These are phyloP conservation scores for Dendronephthya gigantea DNA, from an alignment of 64 coral and sea anemone genomes.

Conservation along the genomic window DNA sequence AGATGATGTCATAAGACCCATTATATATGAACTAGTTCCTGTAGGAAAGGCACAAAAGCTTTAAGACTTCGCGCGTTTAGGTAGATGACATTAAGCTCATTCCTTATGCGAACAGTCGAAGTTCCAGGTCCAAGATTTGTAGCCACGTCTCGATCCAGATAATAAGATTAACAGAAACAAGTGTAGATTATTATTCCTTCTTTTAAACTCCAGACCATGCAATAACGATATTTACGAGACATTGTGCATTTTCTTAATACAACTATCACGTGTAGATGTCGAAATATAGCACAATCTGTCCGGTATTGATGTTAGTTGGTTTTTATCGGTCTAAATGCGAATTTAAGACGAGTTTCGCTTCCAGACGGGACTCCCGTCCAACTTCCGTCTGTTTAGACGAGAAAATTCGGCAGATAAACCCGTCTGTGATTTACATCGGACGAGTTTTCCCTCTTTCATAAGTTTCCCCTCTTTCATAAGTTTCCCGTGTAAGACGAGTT, in stretches of 20 bases:
- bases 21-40: not conserved
- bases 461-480: too few species aligned
- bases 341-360: too few species aligned
- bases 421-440: too few species aligned
- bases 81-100: slow-evolving; percentile 14
- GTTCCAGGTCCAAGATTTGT: slow-evolving; percentile 15
- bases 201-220: not conserved
- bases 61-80: slow-evolving; percentile 34
- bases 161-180: not conserved
- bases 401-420: too few species aligned
- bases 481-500: too few species aligned
- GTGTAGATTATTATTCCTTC: not conserved
- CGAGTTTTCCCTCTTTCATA: too few species aligned
- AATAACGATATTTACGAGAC: not conserved
- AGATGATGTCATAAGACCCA: not conserved
- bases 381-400: too few species aligned
- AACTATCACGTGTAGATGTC: not conserved
- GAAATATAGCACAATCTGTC: not conserved
- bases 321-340: too few species aligned
- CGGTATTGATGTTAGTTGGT: too few species aligned
- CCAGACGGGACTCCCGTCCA: too few species aligned
- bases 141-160: slow-evolving; percentile 17
- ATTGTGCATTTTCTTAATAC: not conserved
- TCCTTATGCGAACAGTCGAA: not conserved
- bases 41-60: slow-evolving; percentile 20